Conservation (phyloP, 1,140 invertebrate genomes). For the Hycleus phaleratus region DNA sequence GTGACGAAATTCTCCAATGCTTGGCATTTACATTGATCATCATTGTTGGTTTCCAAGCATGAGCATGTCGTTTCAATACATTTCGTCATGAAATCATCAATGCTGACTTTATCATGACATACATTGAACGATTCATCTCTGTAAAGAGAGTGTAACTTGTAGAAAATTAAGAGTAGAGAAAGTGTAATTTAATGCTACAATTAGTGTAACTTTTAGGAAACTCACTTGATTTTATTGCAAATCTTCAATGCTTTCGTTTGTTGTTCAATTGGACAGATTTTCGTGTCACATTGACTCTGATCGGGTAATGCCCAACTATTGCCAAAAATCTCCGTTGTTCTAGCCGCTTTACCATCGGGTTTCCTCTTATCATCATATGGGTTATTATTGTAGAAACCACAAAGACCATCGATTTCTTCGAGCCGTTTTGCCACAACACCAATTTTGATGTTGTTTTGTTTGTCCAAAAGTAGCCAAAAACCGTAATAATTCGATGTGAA, state of each 20-base stretch:
- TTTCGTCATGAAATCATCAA: constrained; percentile 58
- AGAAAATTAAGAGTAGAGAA: no score
- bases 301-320: constrained; percentile 57
- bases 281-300: constrained; percentile 48
- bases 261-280: constrained; percentile 48
- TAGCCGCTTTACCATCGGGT: constrained; percentile 55
- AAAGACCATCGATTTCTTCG: constrained; percentile 64
- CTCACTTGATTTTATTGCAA: constrained; percentile 50
- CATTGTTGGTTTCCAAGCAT: constrained; percentile 50
- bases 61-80: constrained; percentile 67
- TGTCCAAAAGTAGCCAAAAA: constrained; percentile 64
- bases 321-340: constrained; percentile 62
- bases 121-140: constrained; percentile 49
- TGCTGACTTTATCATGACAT: constrained; percentile 48
- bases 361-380: constrained; percentile 58
- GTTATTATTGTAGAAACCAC: constrained; percentile 65
- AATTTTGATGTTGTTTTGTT: constrained; percentile 60
- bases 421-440: constrained; percentile 56
- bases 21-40: constrained; percentile 57
- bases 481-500: constrained; percentile 61
- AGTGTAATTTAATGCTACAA: no score
- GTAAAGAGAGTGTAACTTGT: not conserved
- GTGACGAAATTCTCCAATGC: constrained; percentile 60
- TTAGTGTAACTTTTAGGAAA: not conserved
- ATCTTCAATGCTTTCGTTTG: constrained; percentile 55